A percentile compares a stretch with the other conserved stretches of the same genome.
Evolutionary conservation across 2,797 vertebrate species (phyloP).

Genomic region (Garrulus glandarius): DNA sequence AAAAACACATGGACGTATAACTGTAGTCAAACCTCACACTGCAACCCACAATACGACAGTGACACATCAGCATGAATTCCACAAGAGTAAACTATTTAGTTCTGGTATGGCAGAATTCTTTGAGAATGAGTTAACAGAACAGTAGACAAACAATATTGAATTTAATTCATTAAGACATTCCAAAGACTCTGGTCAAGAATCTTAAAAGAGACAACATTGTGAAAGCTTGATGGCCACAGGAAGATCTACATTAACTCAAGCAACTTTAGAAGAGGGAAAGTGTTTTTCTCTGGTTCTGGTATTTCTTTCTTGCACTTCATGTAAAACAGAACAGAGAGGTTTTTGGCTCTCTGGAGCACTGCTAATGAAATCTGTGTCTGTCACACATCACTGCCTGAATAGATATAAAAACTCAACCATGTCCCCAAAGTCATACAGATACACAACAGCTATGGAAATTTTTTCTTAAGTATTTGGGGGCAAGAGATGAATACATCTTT

Average conservation of each 20-base stretch:
- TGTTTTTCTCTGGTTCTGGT: background rate
- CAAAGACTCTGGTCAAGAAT: background rate
- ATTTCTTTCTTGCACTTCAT: background rate
- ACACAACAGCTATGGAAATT: background rate
- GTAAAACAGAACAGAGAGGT: background rate
- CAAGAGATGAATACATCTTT: background rate
- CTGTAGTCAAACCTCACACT: slow-evolving; percentile 31
- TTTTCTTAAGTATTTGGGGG: background rate
- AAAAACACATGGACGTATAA: slow-evolving; percentile 41
- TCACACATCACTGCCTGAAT: background rate
- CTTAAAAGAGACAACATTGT: background rate
- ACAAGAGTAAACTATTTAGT: background rate
- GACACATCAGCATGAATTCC: background rate
- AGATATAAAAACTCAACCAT: background rate
- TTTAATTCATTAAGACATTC: background rate
- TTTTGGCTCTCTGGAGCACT: background rate
- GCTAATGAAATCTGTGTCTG: background rate
- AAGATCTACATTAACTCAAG: background rate
- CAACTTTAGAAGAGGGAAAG: background rate
- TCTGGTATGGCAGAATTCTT: background rate
- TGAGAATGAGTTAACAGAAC: background rate
- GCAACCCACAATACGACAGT: background rate
- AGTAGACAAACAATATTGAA: background rate
- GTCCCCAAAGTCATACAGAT: background rate
- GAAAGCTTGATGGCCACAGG: background rate